Evolutionary conservation across 2,113 vertebrate species (phyloP).

Genomic region (Brevimyrus niger): DNA sequence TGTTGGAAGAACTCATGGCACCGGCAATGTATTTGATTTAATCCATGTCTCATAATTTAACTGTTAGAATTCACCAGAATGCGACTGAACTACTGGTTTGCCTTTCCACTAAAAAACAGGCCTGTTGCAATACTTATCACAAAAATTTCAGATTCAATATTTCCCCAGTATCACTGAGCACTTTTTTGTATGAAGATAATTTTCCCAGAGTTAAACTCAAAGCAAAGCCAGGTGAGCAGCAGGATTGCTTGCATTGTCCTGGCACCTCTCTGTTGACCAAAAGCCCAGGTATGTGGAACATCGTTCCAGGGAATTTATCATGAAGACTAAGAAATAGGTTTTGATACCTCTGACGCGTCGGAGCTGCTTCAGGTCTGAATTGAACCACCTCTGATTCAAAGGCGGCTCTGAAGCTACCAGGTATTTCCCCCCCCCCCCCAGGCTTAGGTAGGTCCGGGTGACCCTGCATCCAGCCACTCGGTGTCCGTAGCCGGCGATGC

Average conservation of each 20-base stretch:
- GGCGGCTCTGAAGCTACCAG: neutral
- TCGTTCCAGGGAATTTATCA: neutral
- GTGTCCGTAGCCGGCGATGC: neutral
- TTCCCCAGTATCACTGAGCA: neutral
- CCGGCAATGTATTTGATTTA: neutral
- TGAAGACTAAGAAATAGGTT: neutral
- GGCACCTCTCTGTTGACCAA: neutral
- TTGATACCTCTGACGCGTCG: neutral
- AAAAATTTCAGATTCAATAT: neutral
- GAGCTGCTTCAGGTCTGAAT: neutral
- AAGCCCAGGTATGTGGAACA: neutral
- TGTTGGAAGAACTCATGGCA: neutral
- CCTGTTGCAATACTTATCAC: neutral
- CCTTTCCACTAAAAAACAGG: neutral
- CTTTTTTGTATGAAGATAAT: neutral
- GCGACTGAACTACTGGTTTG: neutral
- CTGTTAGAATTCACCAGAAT: neutral
- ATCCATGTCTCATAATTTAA: neutral
- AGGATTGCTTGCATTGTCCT: neutral
- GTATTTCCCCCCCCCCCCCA: no score
- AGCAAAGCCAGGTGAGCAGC: neutral
- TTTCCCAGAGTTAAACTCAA: neutral
- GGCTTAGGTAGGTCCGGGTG: neutral
- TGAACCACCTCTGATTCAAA: neutral
- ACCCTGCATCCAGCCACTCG: rapidly evolving